phyloP scores from a whole-genome alignment of 2,888 invertebrate species.

The Tipula helvola region DNA sequence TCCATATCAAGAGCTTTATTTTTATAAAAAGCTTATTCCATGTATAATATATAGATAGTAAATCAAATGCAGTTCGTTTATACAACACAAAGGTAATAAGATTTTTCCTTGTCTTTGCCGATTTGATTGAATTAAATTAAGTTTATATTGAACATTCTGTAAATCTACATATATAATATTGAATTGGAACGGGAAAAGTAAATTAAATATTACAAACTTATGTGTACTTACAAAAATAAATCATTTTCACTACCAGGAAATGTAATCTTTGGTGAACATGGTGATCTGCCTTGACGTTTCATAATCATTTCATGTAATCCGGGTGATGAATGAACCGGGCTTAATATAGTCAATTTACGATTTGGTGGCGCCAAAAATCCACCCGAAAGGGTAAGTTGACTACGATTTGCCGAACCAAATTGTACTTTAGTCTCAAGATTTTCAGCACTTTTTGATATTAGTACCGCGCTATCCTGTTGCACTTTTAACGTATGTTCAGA shows the following conservation, averaged over 20 bases:
- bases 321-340: slow-evolving; percentile 54
- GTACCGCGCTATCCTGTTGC: slow-evolving; percentile 19
- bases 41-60: not conserved
- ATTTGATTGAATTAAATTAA: not conserved
- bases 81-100: not conserved
- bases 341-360: slow-evolving; percentile 61
- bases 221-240: slow-evolving; percentile 32
- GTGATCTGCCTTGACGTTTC: slow-evolving; percentile 32
- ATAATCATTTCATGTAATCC: slow-evolving; percentile 41
- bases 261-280: slow-evolving; percentile 33
- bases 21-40: too few species aligned
- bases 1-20: not conserved
- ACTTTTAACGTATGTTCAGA: slow-evolving; percentile 11
- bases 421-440: slow-evolving; percentile 26
- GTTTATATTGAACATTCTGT: too few species aligned
- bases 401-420: slow-evolving; percentile 27
- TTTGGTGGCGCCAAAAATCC: slow-evolving; percentile 34
- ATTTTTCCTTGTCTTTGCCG: not conserved
- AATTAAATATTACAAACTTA: not conserved
- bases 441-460: slow-evolving; percentile 36
- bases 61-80: not conserved
- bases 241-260: slow-evolving; percentile 35
- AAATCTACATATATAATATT: too few species aligned
- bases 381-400: slow-evolving; percentile 33
- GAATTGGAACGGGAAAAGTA: too few species aligned